Base-by-base conservation (phyloP, 92 coral and sea anemone genomes). In the Porites divaricata region DNA sequence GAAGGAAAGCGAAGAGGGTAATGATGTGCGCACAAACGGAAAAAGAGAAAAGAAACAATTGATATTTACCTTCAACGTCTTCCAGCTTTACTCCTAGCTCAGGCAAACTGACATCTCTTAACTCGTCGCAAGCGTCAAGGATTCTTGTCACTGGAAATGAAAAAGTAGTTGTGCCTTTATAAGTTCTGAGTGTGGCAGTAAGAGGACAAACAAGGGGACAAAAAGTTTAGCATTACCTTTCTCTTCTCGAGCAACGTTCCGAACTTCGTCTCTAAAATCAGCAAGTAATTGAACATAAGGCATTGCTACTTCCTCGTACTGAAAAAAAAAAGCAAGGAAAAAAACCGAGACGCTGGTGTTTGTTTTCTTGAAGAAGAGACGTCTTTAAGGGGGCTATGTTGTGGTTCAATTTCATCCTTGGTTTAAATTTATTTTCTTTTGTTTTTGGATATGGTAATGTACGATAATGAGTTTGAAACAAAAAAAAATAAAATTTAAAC, bases 241-340 rank as follows among this genome's bases (percentile, higher is more conserved):
- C 35, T 89, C 98, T 63, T 97, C 98, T 59, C 99, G 87, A 2
- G 98, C 99, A 65, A 97, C 87, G 62, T 84, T 85, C 66, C 99
- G 87, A 24, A 95, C 83, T 52, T 97, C 94, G 69, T 97, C 99
- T 77, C 99, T 89, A 74, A 97, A 97, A 88, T 97, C 98, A 8
- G 99, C 96, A 84, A 97, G 88, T 2, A 97, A 86, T 75, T 97
- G 95, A 0, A 97, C 99, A 70, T 95, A 97, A 0, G 99, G 99
- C 88, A 97, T 79, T 9, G 99, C 99, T 53, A 95, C 79, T 41
- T 97, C 99, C 75, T 97, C 99, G 2, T 86, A 97, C 98, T 94
- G 72, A 0, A 41, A 65, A 19, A 13, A 15, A 57, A 9, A 15
- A 13, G 62, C 1, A 0, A 61, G 4, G 17, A 15, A 19, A 16